These are phyloP conservation scores for Aegithalos caudatus DNA, from an alignment of 2,113 vertebrate species.

Conservation along the genomic window DNA sequence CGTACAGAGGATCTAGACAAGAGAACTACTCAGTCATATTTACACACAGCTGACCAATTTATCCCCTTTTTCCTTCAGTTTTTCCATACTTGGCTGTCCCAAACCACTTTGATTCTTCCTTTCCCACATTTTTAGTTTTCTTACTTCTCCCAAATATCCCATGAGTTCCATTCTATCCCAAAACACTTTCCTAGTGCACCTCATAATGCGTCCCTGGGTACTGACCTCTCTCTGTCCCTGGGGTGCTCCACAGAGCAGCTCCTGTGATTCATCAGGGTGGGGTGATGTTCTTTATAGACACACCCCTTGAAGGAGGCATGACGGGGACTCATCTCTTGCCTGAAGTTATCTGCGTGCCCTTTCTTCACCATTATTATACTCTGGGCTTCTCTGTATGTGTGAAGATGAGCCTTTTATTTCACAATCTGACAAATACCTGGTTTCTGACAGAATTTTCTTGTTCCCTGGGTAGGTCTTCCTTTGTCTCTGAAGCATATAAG, in stretches of 20 bases:
- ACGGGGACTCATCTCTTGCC: neutral
- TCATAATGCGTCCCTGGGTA: neutral
- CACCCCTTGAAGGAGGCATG: neutral
- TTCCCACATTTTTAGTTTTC: neutral
- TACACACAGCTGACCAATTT: neutral
- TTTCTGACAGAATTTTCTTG: neutral
- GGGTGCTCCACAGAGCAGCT: neutral
- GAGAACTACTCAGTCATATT: neutral
- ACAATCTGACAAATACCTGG: neutral
- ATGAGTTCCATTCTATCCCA: neutral
- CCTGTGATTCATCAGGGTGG: neutral
- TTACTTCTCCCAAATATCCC: neutral
- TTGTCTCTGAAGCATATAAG: neutral
- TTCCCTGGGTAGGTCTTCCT: neutral
- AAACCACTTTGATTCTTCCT: neutral
- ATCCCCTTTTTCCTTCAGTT: neutral
- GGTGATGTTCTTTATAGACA: neutral
- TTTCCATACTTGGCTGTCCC: neutral
- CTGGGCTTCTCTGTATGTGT: neutral
- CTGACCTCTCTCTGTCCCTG: neutral
- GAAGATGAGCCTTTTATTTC: neutral
- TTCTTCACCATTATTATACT: rapidly evolving
- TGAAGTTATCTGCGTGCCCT: neutral
- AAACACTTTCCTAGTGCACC: rapidly evolving
- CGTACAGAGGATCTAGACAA: neutral